Evolutionary conservation across 2,113 vertebrate species (phyloP).

Genomic region (Albula goreensis): DNA sequence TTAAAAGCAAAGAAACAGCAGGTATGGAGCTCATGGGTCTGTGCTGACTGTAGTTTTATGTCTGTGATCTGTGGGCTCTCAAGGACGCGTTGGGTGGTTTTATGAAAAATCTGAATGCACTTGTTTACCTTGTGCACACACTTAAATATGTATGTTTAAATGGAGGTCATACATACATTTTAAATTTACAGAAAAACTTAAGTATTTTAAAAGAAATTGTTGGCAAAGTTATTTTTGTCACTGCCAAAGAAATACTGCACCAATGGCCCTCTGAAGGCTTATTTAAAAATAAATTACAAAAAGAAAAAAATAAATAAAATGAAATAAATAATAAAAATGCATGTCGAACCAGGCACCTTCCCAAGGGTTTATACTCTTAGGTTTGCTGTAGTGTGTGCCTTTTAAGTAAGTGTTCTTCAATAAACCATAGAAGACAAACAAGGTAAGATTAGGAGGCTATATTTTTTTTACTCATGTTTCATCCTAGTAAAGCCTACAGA

Average conservation of each 20-base stretch:
- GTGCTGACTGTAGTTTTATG: not conserved
- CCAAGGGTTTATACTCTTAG: not conserved
- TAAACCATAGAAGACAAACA: not conserved
- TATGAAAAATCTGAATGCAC: not conserved
- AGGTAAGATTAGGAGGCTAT: not conserved
- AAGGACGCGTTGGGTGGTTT: not conserved
- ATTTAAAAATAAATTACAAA: not conserved
- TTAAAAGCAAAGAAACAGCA: not conserved
- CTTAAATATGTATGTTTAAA: not conserved
- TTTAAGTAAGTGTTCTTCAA: not conserved
- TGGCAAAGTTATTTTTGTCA: not conserved
- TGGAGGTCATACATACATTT: not conserved
- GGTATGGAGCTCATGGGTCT: not conserved
- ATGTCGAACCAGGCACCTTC: too few species aligned
- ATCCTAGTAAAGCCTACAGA: not conserved
- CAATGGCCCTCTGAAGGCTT: not conserved
- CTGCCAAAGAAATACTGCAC: not conserved
- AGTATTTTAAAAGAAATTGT: not conserved
- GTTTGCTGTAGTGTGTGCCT: not conserved
- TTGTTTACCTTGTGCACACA: not conserved
- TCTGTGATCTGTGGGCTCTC: not conserved
- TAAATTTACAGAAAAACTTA: not conserved
- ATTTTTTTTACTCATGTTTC: not conserved
- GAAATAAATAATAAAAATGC: too few species aligned
- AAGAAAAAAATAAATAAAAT: not conserved